A percentile compares a stretch with the other conserved stretches of the same genome.
phyloP scores from a whole-genome alignment of 2,113 vertebrate species.

The Carlito syrichta region DNA sequence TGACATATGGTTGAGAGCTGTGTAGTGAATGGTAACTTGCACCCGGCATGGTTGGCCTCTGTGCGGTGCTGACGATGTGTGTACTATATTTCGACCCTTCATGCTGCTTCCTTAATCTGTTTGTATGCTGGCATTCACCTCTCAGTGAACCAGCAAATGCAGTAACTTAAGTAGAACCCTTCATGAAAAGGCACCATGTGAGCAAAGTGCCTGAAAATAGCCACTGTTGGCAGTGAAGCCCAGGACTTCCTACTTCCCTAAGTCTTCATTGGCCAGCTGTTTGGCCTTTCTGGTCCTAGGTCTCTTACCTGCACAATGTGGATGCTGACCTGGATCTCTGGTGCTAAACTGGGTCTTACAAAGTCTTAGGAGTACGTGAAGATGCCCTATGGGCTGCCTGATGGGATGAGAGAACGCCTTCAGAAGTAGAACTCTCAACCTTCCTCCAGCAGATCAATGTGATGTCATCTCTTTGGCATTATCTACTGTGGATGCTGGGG shows the following conservation, averaged over 20 bases:
- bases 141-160: neutral
- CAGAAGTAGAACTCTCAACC: neutral
- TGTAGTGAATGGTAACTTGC: neutral
- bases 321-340: neutral
- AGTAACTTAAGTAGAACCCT: neutral
- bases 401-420: neutral
- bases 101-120: neutral
- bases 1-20: neutral
- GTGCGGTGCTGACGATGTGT: rapidly evolving
- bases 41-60: neutral
- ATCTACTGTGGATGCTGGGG: neutral
- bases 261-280: neutral
- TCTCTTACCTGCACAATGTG: neutral
- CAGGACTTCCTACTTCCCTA: neutral
- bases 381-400: neutral
- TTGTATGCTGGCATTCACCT: neutral
- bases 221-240: neutral
- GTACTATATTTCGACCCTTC: no score
- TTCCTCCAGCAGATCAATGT: neutral
- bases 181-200: neutral
- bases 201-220: neutral
- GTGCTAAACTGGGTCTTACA: neutral
- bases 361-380: neutral
- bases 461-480: neutral
- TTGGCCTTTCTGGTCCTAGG: neutral